Percentiles rank a stretch among this genome's conserved stretches.
These are phyloP conservation scores for Eubasilissa splendida DNA, from an alignment of 2,888 invertebrate species.

Conservation along the genomic window DNA sequence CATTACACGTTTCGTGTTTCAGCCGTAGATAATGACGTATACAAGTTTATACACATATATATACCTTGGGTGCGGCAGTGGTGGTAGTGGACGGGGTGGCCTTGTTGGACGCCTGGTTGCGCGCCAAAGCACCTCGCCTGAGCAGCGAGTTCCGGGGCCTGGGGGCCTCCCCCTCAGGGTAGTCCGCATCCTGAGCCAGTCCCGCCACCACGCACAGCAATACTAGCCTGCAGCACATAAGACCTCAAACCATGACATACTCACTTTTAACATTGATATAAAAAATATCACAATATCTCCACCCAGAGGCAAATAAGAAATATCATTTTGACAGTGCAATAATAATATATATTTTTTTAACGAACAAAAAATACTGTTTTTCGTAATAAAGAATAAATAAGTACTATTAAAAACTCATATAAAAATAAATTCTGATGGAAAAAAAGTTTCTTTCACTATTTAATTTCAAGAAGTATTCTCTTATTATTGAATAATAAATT, in stretches of 20 bases:
- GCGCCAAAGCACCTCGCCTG: slow-evolving; percentile 64
- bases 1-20: too few species aligned
- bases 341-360: too few species aligned
- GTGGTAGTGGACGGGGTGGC: slow-evolving; percentile 63
- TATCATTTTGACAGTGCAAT: too few species aligned
- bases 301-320: too few species aligned
- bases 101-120: slow-evolving; percentile 60
- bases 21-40: too few species aligned
- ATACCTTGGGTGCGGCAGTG: slow-evolving; percentile 61
- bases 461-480: too few species aligned
- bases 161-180: slow-evolving; percentile 63
- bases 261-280: not conserved
- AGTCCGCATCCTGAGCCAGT: slow-evolving; percentile 61
- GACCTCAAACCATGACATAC: slow-evolving; percentile 9
- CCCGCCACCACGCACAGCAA: slow-evolving; percentile 62
- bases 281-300: not conserved
- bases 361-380: too few species aligned
- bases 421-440: too few species aligned
- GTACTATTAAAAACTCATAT: too few species aligned
- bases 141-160: slow-evolving; percentile 63
- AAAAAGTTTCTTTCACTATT: too few species aligned
- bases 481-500: too few species aligned
- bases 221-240: slow-evolving; percentile 52
- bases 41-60: not conserved
- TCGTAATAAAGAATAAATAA: too few species aligned